Evolutionary conservation across 1,140 invertebrate genomes (phyloP), one percentile per base, ranked within the genome.

Genomic region (Lordiphosa clarofinis): DNA sequence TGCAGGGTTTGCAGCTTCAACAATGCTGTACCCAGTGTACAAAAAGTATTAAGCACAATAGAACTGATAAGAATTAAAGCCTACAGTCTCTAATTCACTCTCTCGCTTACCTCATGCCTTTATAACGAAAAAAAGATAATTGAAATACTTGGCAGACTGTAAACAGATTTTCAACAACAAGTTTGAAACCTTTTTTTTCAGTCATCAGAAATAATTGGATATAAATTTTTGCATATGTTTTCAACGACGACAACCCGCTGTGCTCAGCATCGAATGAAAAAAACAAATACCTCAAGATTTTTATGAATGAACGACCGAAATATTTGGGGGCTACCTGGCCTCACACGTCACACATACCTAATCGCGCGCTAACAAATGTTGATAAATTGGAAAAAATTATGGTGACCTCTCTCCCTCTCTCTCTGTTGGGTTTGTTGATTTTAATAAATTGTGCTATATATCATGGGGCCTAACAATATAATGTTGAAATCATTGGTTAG

Each of bases 371-470:
- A 84, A 84, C 73, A 84, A 84, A 84, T 78, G 73, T 86, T 84
- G 79, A 84, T 84, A 84, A 84, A 84, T 84, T 31, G 28, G 63
- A 52, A 59, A 58, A 74, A 73, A 84, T 73, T 82, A 73, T 84
- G 28, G 6, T 84, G 73, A 70, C 59, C 39, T 65, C 42, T 55
- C 49, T 52, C 36, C 55, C 49, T 52, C 72, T 72, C 36, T 55
- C 44, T 52, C 15, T 70, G 50, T 39, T 47, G 54, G 19, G 3
- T 2, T 49, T 67, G 78, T 81, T 86, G 70, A 79, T 86, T 86
- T 86, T 65, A 74, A 86, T 86, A 86, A 86, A 86, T 86, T 71
- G 70, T 73, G 66, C 66, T 71, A 86, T 86, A 86, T 86, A 86
- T 86, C 81, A 79, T 39, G 57, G 49, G 21, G 66, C 56, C 47